These are phyloP conservation scores for Schizopygopsis malacanthus DNA, from an alignment of 2,797 vertebrate genomes.

Conservation along the genomic window DNA sequence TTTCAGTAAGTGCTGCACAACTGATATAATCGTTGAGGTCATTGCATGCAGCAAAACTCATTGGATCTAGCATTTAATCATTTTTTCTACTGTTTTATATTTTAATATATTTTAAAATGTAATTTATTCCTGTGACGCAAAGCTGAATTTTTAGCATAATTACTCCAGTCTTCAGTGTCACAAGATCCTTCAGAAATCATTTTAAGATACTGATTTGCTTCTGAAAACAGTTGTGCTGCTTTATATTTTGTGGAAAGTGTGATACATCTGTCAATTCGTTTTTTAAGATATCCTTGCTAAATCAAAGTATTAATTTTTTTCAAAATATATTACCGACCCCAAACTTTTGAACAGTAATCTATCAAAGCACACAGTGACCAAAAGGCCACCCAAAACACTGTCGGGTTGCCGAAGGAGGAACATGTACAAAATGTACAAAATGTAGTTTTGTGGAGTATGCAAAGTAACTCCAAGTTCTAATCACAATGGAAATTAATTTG, in stretches of 20 bases:
- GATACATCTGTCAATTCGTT: not conserved
- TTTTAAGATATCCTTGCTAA: not conserved
- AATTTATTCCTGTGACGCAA: not conserved
- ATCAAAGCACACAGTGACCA: not conserved
- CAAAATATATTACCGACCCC: not conserved
- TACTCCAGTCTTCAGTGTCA: not conserved
- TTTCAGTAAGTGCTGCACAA: not conserved
- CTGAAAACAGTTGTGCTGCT: not conserved
- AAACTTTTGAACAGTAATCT: not conserved
- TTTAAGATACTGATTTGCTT: not conserved
- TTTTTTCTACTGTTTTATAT: not conserved
- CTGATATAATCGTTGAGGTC: not conserved
- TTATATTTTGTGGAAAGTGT: not conserved
- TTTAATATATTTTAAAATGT: not conserved
- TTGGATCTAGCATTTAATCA: not conserved
- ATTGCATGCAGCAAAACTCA: not conserved
- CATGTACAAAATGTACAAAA: not conserved
- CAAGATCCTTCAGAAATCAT: not conserved
- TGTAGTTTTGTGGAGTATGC: not conserved
- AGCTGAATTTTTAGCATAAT: not conserved
- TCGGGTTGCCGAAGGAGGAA: not conserved
- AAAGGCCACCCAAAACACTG: not conserved
- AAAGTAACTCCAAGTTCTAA: not conserved
- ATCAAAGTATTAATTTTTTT: not conserved
- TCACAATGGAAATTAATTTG: not conserved